phyloP scores from a whole-genome alignment of 2,797 vertebrate genomes.

The Pseudocheirus occidentalis region DNA sequence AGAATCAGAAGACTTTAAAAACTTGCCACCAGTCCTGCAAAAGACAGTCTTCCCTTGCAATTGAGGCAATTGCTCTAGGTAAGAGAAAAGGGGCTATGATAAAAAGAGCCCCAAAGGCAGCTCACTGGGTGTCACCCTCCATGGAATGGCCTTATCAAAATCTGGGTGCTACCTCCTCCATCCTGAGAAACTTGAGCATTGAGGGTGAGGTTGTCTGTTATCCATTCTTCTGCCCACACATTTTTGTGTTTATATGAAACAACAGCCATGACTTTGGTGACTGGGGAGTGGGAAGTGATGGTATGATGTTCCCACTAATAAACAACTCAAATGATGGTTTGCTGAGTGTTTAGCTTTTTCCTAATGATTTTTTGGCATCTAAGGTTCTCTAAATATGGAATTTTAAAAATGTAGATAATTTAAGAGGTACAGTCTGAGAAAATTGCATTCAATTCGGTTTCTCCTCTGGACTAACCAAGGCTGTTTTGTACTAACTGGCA shows the following conservation, averaged over 20 bases:
- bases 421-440: background rate
- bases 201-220: background rate
- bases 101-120: background rate
- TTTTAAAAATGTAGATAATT: slow-evolving; percentile 26
- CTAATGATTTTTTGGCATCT: slow-evolving; percentile 4
- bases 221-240: slow-evolving; percentile 37
- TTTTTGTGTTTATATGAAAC: slow-evolving; percentile 14
- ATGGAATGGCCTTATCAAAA: background rate
- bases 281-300: background rate
- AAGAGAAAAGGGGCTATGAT: background rate
- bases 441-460: slow-evolving; percentile 22
- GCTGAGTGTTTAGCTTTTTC: background rate
- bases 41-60: background rate
- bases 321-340: background rate
- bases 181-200: background rate
- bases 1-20: background rate
- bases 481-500: background rate
- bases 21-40: background rate
- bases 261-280: background rate
- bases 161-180: background rate
- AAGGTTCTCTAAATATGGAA: slow-evolving; percentile 18
- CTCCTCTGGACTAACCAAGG: background rate
- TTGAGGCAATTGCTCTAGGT: background rate
- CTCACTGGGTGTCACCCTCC: background rate
- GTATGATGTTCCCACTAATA: background rate